Evolutionary conservation across 2,888 invertebrate genomes (phyloP), one percentile per base, ranked within the genome.

Genomic region (Mesoligia furuncula): DNA sequence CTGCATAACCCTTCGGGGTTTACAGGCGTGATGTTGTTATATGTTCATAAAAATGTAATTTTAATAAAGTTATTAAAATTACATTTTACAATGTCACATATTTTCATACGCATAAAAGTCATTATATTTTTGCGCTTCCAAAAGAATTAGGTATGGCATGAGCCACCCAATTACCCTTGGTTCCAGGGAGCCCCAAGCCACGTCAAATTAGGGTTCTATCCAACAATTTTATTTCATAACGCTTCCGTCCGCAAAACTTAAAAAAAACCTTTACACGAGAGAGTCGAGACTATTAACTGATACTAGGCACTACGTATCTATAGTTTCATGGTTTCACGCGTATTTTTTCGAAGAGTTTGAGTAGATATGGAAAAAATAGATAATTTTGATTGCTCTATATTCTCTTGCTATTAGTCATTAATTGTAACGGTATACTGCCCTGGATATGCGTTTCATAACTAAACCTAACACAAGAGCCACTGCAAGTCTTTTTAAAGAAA

Each of bases 101-200:
- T n/a, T 82, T 75, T 81, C 15, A 48, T 68, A 45, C 54, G 42
- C 15, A 66, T 69, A 45, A 80, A 81, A 76, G 20, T 61, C 65
- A 69, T 65, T 69, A 81, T 15, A 81, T 27, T 65, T 69, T 76
- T 70, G 54, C 45, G 69, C 61, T 69, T 62, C 36, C 66, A 54
- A 66, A 82, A 66, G n/a, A 82, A 80, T 70, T 82, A 54, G 27
- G 2, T 45, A 39, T 59, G 6, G 65, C 64, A 59, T 75, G 45
- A 54, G 45, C 45, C 76, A 69, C 70, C 31, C 61, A 67, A 82
- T 71, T 77, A 77, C 70, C 59, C 77, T 54, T 77, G 66, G 69
- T 67, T 62, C 48, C 61, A 61, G 54, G 9, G 31, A 57, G 69
- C 75, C 69, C 31, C 61, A 54, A 62, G 61, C 20, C 70, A 48